phyloP scores from a whole-genome alignment of 2,888 invertebrate genomes.

The Ophion slaviceki region DNA sequence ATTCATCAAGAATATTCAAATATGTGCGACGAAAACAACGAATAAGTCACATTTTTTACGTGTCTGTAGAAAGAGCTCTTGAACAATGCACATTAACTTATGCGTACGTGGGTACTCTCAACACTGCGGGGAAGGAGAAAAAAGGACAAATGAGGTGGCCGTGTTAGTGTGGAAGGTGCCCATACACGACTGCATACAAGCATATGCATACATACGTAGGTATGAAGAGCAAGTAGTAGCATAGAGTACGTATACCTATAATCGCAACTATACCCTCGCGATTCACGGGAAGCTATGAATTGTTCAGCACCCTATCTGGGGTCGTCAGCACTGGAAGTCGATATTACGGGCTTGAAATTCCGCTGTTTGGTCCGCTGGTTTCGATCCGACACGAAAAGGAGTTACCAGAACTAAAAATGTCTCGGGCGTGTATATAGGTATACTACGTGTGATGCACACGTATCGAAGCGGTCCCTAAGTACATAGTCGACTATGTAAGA shows the following conservation, averaged over 20 bases:
- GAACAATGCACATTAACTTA: neutral
- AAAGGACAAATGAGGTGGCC: neutral
- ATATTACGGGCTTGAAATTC: constrained; percentile 73
- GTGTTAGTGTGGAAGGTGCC: neutral
- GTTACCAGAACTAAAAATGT: constrained; percentile 48
- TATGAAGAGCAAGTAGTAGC: neutral
- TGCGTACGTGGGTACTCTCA: neutral
- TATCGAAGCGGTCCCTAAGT: constrained; percentile 12
- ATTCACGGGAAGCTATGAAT: constrained; percentile 72
- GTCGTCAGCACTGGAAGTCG: constrained; percentile 78
- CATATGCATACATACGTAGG: neutral
- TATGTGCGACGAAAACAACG: no score
- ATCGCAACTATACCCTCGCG: constrained; percentile 39
- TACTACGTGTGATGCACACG: neutral
- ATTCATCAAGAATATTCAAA: no score
- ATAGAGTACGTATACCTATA: constrained; percentile 12
- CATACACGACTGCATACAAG: neutral
- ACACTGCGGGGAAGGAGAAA: neutral
- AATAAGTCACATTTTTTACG: neutral
- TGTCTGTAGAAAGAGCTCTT: neutral
- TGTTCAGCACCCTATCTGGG: constrained; percentile 76
- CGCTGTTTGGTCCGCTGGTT: constrained; percentile 72
- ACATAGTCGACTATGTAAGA: neutral
- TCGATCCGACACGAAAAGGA: constrained; percentile 61
- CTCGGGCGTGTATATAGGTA: constrained; percentile 28